These are phyloP conservation scores for Corythucha ciliata DNA, from an alignment of 2,888 invertebrate species.

Conservation along the genomic window DNA sequence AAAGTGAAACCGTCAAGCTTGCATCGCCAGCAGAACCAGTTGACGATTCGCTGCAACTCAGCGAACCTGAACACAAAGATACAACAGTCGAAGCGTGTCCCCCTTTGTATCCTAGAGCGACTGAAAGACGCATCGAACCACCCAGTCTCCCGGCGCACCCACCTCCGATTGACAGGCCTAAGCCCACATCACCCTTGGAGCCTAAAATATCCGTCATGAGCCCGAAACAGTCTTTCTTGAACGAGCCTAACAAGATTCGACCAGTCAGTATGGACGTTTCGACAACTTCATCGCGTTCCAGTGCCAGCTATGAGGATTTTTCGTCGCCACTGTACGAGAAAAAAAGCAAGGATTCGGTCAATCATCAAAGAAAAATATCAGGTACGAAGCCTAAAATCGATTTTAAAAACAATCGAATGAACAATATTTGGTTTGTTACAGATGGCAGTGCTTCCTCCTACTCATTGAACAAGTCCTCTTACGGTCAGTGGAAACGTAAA, in stretches of 20 bases:
- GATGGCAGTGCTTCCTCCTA: slow-evolving; percentile 17
- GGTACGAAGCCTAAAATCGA: slow-evolving; percentile 5
- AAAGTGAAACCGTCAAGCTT: too few species aligned
- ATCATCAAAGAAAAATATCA: slow-evolving; percentile 22
- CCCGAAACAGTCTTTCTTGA: slow-evolving; percentile 3
- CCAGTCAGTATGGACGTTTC: too few species aligned
- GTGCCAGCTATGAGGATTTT: slow-evolving; percentile 13
- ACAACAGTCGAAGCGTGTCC: slow-evolving; percentile 1
- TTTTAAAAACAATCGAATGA: too few species aligned
- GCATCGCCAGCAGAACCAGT: too few species aligned
- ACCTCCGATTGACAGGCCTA: not conserved
- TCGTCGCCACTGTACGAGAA: slow-evolving; percentile 12
- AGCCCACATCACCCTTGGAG: slow-evolving; percentile 15
- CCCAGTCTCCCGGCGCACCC: not conserved
- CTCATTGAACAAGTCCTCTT: slow-evolving; percentile 49
- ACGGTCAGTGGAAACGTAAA: slow-evolving; percentile 61
- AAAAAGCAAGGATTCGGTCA: slow-evolving; percentile 17
- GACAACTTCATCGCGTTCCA: too few species aligned
- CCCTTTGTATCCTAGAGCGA: too few species aligned
- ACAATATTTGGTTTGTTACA: not conserved
- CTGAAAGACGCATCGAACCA: too few species aligned
- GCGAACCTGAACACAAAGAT: slow-evolving; percentile 22
- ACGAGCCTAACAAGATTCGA: too few species aligned
- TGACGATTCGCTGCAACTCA: too few species aligned
- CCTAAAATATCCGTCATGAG: slow-evolving; percentile 19